Evolutionary conservation across 1,140 invertebrate species (phyloP).

Genomic region (Caligus rogercresseyi): DNA sequence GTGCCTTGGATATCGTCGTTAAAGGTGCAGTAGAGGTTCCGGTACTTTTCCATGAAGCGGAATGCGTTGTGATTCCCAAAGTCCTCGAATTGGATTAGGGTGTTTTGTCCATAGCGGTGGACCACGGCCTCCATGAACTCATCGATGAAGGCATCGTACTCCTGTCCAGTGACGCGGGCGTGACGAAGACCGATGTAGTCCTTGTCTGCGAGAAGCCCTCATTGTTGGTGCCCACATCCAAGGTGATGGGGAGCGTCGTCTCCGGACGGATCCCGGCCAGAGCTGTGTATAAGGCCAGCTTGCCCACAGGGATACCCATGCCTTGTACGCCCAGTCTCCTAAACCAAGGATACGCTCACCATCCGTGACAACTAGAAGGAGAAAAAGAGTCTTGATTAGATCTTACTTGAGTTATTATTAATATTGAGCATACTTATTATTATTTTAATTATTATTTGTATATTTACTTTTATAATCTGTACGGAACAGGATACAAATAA

Average conservation of each 20-base stretch:
- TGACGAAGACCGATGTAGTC: conserved; percentile 85
- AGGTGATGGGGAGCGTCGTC: conserved; percentile 70
- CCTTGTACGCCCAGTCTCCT: conserved; percentile 84
- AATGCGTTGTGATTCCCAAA: conserved; percentile 88
- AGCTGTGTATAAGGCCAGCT: conserved; percentile 77
- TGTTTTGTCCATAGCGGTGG: conserved; percentile 70
- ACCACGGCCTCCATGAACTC: conserved; percentile 95
- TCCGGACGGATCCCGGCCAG: conserved; percentile 82
- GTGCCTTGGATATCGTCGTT: conserved; percentile 96
- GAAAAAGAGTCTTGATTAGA: too few relatives aligned
- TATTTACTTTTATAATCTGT: too few relatives aligned
- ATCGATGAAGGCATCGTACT: conserved; percentile 88
- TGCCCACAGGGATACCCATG: conserved; percentile 90
- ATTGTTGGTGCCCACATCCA: conserved; percentile 86
- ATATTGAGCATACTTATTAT: too few relatives aligned
- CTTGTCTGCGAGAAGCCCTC: conserved; percentile 71
- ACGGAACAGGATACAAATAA: too few relatives aligned
- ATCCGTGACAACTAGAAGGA: conserved; percentile 77
- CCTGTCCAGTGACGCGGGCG: conserved; percentile 57
- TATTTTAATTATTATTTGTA: too few relatives aligned
- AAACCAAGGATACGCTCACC: conserved; percentile 83
- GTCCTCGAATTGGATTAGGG: conserved; percentile 86
- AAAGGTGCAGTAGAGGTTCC: conserved; percentile 73
- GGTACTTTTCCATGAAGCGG: conserved; percentile 59
- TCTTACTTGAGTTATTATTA: too few relatives aligned